phyloP scores from a whole-genome alignment of 1,140 invertebrate species.

The Euura lappo region DNA sequence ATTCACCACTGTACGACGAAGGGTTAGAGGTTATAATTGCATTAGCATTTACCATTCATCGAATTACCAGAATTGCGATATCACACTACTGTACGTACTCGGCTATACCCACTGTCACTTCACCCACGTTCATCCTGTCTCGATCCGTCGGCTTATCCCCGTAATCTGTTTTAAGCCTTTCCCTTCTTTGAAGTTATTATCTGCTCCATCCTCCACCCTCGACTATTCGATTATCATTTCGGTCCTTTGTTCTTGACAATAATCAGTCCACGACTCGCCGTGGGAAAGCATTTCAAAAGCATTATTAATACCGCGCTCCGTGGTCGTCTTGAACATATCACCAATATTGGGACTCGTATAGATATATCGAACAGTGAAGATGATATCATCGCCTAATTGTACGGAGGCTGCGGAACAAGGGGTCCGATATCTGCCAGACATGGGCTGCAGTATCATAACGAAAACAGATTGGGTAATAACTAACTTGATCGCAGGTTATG shows the following conservation, averaged over 20 bases:
- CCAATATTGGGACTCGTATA: background rate
- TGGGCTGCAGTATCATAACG: slow-evolving; percentile 5
- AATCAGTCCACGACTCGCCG: no score
- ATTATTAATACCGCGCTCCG: no score
- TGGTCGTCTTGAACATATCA: background rate
- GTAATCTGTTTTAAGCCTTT: background rate
- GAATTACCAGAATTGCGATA: slow-evolving; percentile 5
- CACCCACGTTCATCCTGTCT: background rate
- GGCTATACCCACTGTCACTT: background rate
- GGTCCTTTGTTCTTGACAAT: background rate
- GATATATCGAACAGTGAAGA: background rate
- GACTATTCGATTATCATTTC: background rate
- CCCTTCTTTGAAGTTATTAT: background rate
- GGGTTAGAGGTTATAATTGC: slow-evolving; percentile 11
- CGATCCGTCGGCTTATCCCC: background rate
- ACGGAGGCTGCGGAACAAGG: background rate
- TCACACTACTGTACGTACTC: background rate
- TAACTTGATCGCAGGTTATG: slow-evolving; percentile 15
- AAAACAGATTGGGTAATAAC: slow-evolving; percentile 13
- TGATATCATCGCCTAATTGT: slow-evolving; percentile 3
- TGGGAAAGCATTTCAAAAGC: no score
- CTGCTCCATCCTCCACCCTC: background rate
- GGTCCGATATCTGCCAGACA: slow-evolving; percentile 1
- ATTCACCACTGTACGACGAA: background rate
- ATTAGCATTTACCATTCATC: slow-evolving; percentile 15